Percentiles rank a stretch among this genome's conserved stretches.
phyloP scores from a whole-genome alignment of 1,140 invertebrate genomes.

The silkworm (Bombyx mori) region ASM3026992v2 NC_085121.1:5123001-5123500 shows the following conservation, averaged over 20 bases:
- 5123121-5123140: slow-evolving; percentile 71
- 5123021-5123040: slow-evolving; percentile 64
- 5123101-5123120: slow-evolving; percentile 50
- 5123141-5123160: slow-evolving; percentile 64
- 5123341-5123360: slow-evolving; percentile 51
- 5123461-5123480: slow-evolving; percentile 55
- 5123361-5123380: slow-evolving; percentile 62
- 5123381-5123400: slow-evolving; percentile 58
- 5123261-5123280: slow-evolving; percentile 40
- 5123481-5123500: slow-evolving; percentile 56
- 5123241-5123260: slow-evolving; percentile 44
- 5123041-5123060: slow-evolving; percentile 60
- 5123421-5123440: slow-evolving; percentile 43
- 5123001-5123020: slow-evolving; percentile 65
- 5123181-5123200: slow-evolving; percentile 7
- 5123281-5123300: slow-evolving; percentile 48
- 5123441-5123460: slow-evolving; percentile 62
- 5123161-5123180: slow-evolving; percentile 42
- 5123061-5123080: slow-evolving; percentile 25
- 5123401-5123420: slow-evolving; percentile 64
- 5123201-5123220: slow-evolving; percentile 28
- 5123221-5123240: slow-evolving; percentile 35
- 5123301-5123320: slow-evolving; percentile 53
- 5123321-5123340: slow-evolving; percentile 64
- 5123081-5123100: slow-evolving; percentile 37